phyloP scores from a whole-genome alignment of 2,113 vertebrate species.

The Mus spicilegus region DNA sequence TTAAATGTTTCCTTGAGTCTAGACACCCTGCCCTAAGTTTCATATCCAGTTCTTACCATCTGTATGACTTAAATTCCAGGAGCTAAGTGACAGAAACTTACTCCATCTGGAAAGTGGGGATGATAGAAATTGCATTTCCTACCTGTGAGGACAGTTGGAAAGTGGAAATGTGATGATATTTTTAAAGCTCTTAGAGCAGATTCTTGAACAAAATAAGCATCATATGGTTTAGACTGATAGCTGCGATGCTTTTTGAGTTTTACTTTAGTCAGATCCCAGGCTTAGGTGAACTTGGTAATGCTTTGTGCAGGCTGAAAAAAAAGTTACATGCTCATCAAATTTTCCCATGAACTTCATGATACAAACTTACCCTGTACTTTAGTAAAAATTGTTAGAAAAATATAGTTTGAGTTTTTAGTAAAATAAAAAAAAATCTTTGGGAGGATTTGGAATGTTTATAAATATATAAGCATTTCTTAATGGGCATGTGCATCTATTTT shows the following conservation, averaged over 20 bases:
- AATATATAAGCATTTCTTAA: background rate
- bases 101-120: background rate
- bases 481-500: slow-evolving; percentile 46
- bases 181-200: slow-evolving; percentile 18
- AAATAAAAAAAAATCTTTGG: background rate
- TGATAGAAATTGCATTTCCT: background rate
- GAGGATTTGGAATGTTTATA: background rate
- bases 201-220: slow-evolving; percentile 23
- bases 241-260: background rate
- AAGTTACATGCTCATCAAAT: background rate
- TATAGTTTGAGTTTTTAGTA: slow-evolving; percentile 3
- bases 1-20: slow-evolving; percentile 11
- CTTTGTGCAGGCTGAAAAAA: background rate
- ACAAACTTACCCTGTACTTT: background rate
- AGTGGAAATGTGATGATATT: background rate
- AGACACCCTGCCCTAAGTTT: background rate
- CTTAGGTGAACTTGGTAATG: slow-evolving; percentile 21
- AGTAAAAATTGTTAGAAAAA: background rate
- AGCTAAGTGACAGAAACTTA: background rate
- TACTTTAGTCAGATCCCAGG: slow-evolving; percentile 32
- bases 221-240: slow-evolving; percentile 13
- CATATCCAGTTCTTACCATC: background rate
- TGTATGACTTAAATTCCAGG: background rate
- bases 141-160: background rate
- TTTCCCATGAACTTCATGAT: slow-evolving; percentile 33